Evolutionary conservation across 2,888 invertebrate species (phyloP), one percentile per base, ranked within the genome.

Genomic region (Spisula subtruncata): DNA sequence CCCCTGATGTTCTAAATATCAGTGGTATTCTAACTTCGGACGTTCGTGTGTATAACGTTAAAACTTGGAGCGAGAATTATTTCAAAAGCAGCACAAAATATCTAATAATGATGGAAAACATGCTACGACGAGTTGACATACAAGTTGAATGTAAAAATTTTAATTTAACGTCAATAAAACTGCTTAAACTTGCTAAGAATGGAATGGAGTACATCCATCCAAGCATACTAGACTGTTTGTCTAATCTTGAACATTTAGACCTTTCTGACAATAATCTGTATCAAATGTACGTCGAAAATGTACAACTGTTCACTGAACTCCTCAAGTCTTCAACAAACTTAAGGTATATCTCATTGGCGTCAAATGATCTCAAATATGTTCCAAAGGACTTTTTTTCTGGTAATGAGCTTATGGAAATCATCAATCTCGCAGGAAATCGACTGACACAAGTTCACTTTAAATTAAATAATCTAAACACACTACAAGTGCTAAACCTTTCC

Each of bases 171-270:
- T n/a, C n/a, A n/a, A n/a, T n/a, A n/a, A n/a, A n/a, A n/a, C 18
- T 20, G 46, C 6, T 48, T 51, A n/a, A 48, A 51, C n/a, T 81
- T 0, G 48, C 48, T 5, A 46, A 71, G 6, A 84, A 84, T 48
- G 75, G 48, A 75, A 41, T 84, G 35, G 84, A 84, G n/a, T 71
- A 48, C 25, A 6, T 84, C 0, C 66, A 84, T 41, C 84, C 84
- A 0, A 84, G 46, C 71, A 48, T 84, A n/a, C 2, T 71, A 14
- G 14, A 32, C 18, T 84, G 71, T 25, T 16, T 48, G 12, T n/a
- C 25, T 1, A 84, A 84, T 25, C 35, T 84, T 75, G 32, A 66
- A 48, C 18, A 25, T 35, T 20, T 84, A 29, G 84, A 84, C 71
- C 32, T 84, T 18, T 84, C 84, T 25, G 46, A 41, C 25, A 84